Conservation (phyloP, 1,140 invertebrate genomes). For the Eumeta japonica region DNA sequence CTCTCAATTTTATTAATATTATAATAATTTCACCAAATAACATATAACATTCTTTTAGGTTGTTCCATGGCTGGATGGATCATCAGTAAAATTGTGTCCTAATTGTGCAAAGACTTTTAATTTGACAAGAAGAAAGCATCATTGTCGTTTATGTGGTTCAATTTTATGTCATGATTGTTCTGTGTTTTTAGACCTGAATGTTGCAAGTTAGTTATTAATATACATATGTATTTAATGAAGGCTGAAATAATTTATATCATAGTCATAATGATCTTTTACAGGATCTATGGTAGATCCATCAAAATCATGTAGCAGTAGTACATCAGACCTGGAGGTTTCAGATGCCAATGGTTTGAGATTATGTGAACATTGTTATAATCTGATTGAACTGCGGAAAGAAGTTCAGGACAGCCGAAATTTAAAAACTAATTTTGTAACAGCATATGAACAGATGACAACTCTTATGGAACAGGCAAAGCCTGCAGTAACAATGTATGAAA, state of each 20-base stretch:
- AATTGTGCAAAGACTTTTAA: slow-evolving; percentile 88
- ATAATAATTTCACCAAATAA: neutral
- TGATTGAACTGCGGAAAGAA: slow-evolving; percentile 78
- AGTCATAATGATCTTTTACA: slow-evolving; percentile 20
- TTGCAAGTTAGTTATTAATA: slow-evolving; percentile 71
- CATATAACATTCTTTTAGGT: slow-evolving; percentile 51
- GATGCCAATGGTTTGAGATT: slow-evolving; percentile 68
- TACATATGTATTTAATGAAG: neutral
- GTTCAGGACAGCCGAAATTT: slow-evolving; percentile 77
- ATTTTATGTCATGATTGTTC: slow-evolving; percentile 95
- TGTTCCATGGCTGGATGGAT: slow-evolving; percentile 92
- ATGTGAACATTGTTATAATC: slow-evolving; percentile 79
- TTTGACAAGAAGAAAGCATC: slow-evolving; percentile 86
- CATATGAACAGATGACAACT: slow-evolving; percentile 79
- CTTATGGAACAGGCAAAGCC: slow-evolving; percentile 76
- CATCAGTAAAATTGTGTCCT: slow-evolving; percentile 85
- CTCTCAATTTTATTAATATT: neutral
- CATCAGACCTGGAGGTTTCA: slow-evolving; percentile 48
- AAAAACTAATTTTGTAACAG: slow-evolving; percentile 75
- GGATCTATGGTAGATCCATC: slow-evolving; percentile 60
- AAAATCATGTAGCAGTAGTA: slow-evolving; percentile 39
- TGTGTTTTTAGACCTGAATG: slow-evolving; percentile 77
- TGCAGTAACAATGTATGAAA: slow-evolving; percentile 78
- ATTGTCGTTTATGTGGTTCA: slow-evolving; percentile 93
- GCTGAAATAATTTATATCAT: neutral